These are phyloP conservation scores for Aphrocallistes beatrix DNA, from an alignment of 37 sponge, comb jelly and placozoan species.

Conservation along the genomic window DNA sequence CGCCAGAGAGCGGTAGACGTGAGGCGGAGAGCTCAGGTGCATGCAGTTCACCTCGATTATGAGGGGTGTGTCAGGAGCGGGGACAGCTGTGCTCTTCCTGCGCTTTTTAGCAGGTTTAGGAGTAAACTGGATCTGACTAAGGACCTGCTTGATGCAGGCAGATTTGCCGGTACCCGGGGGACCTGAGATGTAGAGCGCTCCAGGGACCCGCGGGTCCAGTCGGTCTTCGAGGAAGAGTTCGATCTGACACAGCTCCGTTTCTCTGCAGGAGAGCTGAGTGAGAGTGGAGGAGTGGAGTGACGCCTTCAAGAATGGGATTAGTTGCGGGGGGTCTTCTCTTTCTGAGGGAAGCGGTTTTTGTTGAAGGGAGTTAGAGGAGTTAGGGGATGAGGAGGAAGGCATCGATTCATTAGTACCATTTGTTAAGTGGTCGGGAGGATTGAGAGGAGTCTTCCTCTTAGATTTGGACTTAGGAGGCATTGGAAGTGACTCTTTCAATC, in stretches of 20 bases:
- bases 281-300: constrained; percentile 30
- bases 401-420: not conserved
- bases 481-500: too few relatives aligned
- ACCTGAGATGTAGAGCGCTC: constrained; percentile 71
- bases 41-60: constrained; percentile 11
- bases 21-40: constrained; percentile 6
- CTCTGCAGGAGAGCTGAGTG: constrained; percentile 34
- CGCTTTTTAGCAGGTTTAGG: not conserved
- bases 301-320: constrained; percentile 17
- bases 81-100: not conserved
- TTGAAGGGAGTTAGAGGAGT: not conserved
- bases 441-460: not conserved
- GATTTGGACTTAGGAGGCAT: not conserved
- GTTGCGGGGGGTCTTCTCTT: not conserved
- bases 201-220: constrained; percentile 30
- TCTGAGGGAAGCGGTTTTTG: too few relatives aligned
- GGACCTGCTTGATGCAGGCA: constrained; percentile 47
- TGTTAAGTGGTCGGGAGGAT: not conserved
- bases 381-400: not conserved
- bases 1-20: not conserved
- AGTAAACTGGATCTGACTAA: not conserved
- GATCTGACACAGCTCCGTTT: constrained; percentile 34
- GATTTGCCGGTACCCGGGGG: constrained; percentile 92
- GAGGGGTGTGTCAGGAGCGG: not conserved
- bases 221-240: constrained; percentile 29